These are phyloP conservation scores for Dexiosoma caninum DNA, from an alignment of 2,888 invertebrate genomes.

Conservation along the genomic window DNA sequence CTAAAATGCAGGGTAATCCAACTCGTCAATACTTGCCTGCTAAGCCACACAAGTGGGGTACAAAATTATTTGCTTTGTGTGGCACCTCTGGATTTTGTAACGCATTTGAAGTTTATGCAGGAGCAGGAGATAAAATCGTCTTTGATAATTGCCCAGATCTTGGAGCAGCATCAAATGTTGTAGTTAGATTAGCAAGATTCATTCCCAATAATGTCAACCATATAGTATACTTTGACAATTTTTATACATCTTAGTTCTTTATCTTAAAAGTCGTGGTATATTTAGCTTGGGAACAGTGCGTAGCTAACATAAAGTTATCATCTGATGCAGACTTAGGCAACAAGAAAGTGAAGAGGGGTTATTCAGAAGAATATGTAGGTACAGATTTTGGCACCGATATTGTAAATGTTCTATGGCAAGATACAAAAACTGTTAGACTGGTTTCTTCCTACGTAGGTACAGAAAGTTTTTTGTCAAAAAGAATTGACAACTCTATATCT, in stretches of 20 bases:
- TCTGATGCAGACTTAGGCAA: neutral
- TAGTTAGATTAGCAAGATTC: neutral
- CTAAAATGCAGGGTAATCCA: neutral
- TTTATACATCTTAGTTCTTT: neutral
- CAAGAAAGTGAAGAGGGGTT: neutral
- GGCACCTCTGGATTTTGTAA: neutral
- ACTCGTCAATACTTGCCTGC: neutral
- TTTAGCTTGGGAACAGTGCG: neutral
- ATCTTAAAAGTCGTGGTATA: conserved; percentile 2
- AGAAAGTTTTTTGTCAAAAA: neutral
- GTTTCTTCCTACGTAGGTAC: neutral
- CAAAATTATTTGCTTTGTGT: neutral
- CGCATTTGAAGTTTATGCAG: neutral
- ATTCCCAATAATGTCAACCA: neutral
- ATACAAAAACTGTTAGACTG: neutral
- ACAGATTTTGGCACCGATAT: neutral
- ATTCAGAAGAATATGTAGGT: neutral
- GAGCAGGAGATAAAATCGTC: neutral
- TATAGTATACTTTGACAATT: neutral
- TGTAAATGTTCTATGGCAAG: neutral
- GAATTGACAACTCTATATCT: neutral
- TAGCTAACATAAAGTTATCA: neutral
- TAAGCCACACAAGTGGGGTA: neutral
- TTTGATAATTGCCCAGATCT: neutral
- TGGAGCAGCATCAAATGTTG: neutral